Conservation (phyloP, 2,888 invertebrate species). For the Drosophila recens region DNA sequence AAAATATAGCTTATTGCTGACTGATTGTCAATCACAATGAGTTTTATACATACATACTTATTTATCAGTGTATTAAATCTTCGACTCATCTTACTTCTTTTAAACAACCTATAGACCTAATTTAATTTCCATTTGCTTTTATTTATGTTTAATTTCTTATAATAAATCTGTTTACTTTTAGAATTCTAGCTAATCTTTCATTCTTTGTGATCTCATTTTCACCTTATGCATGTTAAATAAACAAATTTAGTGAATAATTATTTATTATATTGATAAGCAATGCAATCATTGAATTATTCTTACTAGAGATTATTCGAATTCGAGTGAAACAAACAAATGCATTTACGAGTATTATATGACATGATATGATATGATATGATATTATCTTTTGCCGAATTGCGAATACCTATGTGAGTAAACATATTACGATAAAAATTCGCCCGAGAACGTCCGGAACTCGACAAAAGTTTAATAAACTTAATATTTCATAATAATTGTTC, state of each 20-base stretch:
- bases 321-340: background rate
- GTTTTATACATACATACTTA: too few species aligned
- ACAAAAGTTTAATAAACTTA: background rate
- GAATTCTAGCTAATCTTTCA: background rate
- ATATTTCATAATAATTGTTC: conserved; percentile 11
- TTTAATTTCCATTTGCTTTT: background rate
- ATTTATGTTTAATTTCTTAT: background rate
- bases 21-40: background rate
- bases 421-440: conserved; percentile 21
- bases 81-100: too few species aligned
- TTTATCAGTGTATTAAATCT: background rate
- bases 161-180: background rate
- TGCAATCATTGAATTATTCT: background rate
- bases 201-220: background rate
- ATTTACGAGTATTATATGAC: background rate
- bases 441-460: background rate
- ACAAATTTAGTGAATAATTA: background rate
- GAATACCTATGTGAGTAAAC: conserved; percentile 1
- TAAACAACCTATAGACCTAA: background rate
- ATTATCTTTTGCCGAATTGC: background rate
- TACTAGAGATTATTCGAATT: background rate
- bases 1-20: background rate
- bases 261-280: conserved; percentile 1
- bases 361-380: background rate
- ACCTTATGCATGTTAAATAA: background rate